Evolutionary conservation across 2,113 vertebrate species (phyloP).

Genomic region (Siniperca chuatsi): DNA sequence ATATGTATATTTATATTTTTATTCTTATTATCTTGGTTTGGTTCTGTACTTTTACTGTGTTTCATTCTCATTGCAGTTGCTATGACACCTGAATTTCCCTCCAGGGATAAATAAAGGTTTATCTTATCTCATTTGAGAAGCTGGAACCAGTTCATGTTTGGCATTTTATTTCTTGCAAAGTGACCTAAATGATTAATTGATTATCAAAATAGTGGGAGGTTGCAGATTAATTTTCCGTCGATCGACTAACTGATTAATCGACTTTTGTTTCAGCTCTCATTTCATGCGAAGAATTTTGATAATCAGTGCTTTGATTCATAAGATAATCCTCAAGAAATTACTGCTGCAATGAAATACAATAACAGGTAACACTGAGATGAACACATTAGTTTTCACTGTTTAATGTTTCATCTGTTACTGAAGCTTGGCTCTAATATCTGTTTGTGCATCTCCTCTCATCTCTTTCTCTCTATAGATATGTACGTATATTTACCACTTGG

Average conservation of each 20-base stretch:
- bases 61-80: too few relatives aligned
- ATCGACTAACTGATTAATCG: background rate
- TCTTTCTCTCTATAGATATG: background rate
- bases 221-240: background rate
- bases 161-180: background rate
- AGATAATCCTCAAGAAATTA: background rate
- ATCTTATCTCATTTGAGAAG: background rate
- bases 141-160: background rate
- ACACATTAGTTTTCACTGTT: background rate
- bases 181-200: background rate
- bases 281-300: background rate
- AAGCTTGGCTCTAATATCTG: background rate
- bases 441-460: background rate
- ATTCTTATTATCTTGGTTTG: too few relatives aligned
- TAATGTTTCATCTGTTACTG: background rate
- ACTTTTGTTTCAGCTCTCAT: background rate
- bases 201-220: background rate
- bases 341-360: background rate
- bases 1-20: too few relatives aligned
- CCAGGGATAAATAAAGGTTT: too few relatives aligned
- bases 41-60: too few relatives aligned
- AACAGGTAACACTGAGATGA: background rate
- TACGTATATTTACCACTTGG: background rate
- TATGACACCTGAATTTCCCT: too few relatives aligned
- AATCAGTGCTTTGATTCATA: background rate